Evolutionary conservation across 2,797 vertebrate species (phyloP).

Genomic region (Cuculus canorus): DNA sequence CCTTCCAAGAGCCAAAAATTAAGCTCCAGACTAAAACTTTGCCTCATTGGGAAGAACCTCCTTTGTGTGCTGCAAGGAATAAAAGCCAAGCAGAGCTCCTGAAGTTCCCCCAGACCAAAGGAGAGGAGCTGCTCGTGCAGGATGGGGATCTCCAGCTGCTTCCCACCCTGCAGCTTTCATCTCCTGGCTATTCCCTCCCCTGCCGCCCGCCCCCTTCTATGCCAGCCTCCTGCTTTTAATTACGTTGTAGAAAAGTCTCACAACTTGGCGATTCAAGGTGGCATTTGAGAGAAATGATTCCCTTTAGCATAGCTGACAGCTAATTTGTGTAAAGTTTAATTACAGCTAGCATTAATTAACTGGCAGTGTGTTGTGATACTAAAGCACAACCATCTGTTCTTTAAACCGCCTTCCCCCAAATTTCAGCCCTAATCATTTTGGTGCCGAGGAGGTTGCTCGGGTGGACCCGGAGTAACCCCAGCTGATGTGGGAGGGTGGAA

Average conservation of each 20-base stretch:
- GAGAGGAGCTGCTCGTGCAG: not conserved
- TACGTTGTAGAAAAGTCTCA: constrained; percentile 73
- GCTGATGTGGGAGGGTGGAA: not conserved
- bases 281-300: constrained; percentile 81
- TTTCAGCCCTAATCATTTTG: constrained; percentile 54
- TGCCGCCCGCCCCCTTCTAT: not conserved
- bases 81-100: not conserved
- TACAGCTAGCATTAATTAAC: constrained; percentile 88
- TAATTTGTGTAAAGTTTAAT: constrained; percentile 91
- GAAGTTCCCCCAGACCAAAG: not conserved
- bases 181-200: not conserved
- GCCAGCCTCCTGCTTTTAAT: constrained; percentile 71
- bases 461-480: not conserved
- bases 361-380: constrained; percentile 80
- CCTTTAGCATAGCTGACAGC: constrained; percentile 83
- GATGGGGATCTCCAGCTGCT: constrained; percentile 3
- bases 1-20: not conserved
- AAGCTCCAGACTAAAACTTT: not conserved
- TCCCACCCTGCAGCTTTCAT: not conserved
- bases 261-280: constrained; percentile 81
- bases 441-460: constrained; percentile 7
- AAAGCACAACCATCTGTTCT: constrained; percentile 83
- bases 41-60: not conserved
- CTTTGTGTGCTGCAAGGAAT: not conserved
- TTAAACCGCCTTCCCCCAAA: constrained; percentile 56